A percentile compares a stretch with the other conserved stretches of the same genome.
phyloP scores from a whole-genome alignment of 1,140 invertebrate genomes.

The Penaeus chinensis region DNA sequence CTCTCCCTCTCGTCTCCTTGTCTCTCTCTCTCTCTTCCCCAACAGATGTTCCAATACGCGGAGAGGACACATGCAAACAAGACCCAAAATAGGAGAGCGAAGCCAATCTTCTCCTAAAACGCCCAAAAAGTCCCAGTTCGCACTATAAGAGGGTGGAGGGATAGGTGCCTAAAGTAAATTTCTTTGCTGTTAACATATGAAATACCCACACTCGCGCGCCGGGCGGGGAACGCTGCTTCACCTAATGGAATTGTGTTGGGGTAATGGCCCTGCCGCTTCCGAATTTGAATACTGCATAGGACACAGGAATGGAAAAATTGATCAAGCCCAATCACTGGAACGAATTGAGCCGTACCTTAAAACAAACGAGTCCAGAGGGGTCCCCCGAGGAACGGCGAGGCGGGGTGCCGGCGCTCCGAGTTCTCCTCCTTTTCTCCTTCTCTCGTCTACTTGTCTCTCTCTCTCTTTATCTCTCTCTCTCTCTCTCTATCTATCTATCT shows the following conservation, averaged over 20 bases:
- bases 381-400: conserved; percentile 26
- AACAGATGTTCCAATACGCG: too few relatives aligned
- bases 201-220: conserved; percentile 41
- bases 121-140: conserved; percentile 14
- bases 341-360: conserved; percentile 59
- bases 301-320: conserved; percentile 61
- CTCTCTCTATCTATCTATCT: too few relatives aligned
- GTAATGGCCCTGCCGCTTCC: conserved; percentile 56
- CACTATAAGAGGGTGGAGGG: conserved; percentile 42
- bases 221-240: conserved; percentile 31
- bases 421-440: not conserved
- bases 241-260: conserved; percentile 59
- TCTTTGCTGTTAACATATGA: conserved; percentile 56
- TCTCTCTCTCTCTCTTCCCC: too few relatives aligned
- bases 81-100: not conserved
- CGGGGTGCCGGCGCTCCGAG: not conserved
- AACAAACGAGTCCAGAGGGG: conserved; percentile 49
- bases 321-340: conserved; percentile 61
- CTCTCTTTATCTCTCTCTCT: too few relatives aligned
- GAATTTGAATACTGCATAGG: conserved; percentile 61
- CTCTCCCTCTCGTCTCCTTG: too few relatives aligned
- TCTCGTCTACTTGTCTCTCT: not conserved
- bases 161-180: conserved; percentile 52
- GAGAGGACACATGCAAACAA: too few relatives aligned
- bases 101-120: conserved; percentile 2